Evolutionary conservation across 1,140 invertebrate genomes (phyloP).

Genomic region (Danaus plexippus): DNA sequence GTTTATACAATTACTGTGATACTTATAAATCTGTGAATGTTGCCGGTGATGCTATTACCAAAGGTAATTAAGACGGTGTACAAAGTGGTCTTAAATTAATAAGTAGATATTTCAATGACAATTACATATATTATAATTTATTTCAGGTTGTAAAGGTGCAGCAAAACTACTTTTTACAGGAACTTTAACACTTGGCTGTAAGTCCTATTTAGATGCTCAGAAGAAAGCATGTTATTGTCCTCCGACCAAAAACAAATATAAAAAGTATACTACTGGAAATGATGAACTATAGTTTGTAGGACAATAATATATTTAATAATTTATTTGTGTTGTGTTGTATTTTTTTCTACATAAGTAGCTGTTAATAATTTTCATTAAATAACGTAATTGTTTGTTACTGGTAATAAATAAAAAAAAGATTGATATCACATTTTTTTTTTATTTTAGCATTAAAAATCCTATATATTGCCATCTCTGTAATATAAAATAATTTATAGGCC

Average conservation of each 20-base stretch:
- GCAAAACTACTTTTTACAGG: slow-evolving; percentile 88
- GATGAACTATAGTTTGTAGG: slow-evolving; percentile 56
- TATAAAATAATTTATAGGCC: slow-evolving; percentile 64
- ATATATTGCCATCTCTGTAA: slow-evolving; percentile 40
- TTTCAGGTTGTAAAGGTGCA: slow-evolving; percentile 83
- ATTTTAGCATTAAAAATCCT: slow-evolving; percentile 62
- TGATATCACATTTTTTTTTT: slow-evolving; percentile 38
- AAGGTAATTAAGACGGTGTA: slow-evolving; percentile 72
- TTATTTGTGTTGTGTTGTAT: slow-evolving; percentile 16
- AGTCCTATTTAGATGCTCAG: slow-evolving; percentile 86
- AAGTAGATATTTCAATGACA: background rate
- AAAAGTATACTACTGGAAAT: slow-evolving; percentile 68
- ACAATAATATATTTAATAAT: slow-evolving; percentile 1
- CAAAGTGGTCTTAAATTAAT: background rate
- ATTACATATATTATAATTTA: slow-evolving; percentile 12
- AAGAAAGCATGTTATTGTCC: slow-evolving; percentile 83
- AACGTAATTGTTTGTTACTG: too few relatives aligned
- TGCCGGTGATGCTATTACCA: slow-evolving; percentile 75
- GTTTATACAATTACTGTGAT: slow-evolving; percentile 87
- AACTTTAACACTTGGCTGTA: slow-evolving; percentile 85
- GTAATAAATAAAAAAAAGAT: slow-evolving; percentile 29
- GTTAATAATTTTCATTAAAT: too few relatives aligned
- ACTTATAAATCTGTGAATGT: slow-evolving; percentile 76
- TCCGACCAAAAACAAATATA: slow-evolving; percentile 66
- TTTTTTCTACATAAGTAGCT: too few relatives aligned